Conservation (phyloP, 2,113 vertebrate species). For the Proteles cristata region DNA sequence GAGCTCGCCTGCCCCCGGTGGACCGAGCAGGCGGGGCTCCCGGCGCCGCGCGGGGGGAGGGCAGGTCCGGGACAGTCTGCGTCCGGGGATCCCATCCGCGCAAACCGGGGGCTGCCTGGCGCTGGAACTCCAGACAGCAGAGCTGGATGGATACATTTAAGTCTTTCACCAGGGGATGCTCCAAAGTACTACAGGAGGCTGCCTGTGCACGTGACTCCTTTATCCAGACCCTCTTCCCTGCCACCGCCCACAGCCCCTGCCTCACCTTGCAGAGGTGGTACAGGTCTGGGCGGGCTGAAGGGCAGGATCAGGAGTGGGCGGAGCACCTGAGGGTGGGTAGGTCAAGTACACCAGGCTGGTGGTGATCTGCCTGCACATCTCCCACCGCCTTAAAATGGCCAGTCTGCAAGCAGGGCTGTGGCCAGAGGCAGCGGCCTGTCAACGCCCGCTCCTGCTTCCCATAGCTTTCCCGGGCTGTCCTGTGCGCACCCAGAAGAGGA, state of each 20-base stretch:
- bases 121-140: neutral
- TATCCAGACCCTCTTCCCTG: too few relatives aligned
- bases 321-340: neutral
- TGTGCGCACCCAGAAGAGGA: accelerated
- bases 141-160: accelerated
- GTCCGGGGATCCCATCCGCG: too few relatives aligned
- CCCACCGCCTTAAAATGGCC: neutral
- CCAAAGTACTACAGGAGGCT: accelerated
- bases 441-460: accelerated
- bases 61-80: too few relatives aligned
- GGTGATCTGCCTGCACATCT: neutral
- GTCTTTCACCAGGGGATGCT: too few relatives aligned
- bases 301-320: neutral
- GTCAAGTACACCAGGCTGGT: too few relatives aligned
- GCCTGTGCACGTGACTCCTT: accelerated
- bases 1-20: neutral
- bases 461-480: too few relatives aligned
- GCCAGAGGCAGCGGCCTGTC: accelerated
- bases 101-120: neutral
- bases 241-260: neutral
- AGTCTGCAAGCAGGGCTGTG: accelerated
- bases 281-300: neutral
- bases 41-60: too few relatives aligned
- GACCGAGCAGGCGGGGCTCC: neutral
- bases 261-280: neutral